These are phyloP conservation scores for Taenaris catops DNA, from an alignment of 2,888 invertebrate genomes.

Conservation along the genomic window DNA sequence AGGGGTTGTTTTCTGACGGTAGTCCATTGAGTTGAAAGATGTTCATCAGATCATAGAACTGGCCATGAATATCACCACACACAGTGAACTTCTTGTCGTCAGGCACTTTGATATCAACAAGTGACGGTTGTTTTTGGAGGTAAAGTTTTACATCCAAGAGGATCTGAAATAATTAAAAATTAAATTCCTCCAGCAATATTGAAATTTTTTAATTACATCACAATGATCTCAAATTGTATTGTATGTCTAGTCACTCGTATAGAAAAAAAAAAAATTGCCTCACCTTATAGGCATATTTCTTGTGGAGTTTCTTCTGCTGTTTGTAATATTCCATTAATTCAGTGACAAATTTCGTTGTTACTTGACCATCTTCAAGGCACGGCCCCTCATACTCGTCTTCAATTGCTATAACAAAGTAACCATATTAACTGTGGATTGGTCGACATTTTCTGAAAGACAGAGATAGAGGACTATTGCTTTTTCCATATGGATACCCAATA, in stretches of 20 bases:
- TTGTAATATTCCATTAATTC: conserved; percentile 95
- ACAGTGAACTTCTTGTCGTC: conserved; percentile 96
- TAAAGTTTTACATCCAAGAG: conserved; percentile 93
- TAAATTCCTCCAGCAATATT: no score
- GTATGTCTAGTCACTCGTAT: no score
- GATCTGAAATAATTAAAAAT: conserved; percentile 90
- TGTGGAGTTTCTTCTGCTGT: conserved; percentile 95
- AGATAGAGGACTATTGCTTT: no score
- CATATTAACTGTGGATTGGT: no score
- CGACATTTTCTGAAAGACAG: no score
- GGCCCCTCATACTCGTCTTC: conserved; percentile 98
- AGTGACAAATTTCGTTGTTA: conserved; percentile 93
- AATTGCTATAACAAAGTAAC: conserved; percentile 85
- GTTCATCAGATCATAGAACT: conserved; percentile 98
- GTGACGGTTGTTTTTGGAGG: conserved; percentile 90
- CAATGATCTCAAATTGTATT: no score
- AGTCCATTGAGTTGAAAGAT: conserved; percentile 98
- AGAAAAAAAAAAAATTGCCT: no score
- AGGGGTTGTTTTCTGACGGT: conserved; percentile 97
- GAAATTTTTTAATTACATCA: no score
- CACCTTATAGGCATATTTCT: conserved; percentile 98
- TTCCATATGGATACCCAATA: no score
- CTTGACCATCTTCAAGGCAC: conserved; percentile 90
- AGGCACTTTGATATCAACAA: conserved; percentile 94
- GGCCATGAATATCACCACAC: conserved; percentile 99